These are phyloP conservation scores for Serilophus lunatus DNA, from an alignment of 2,113 vertebrate species.

Conservation along the genomic window DNA sequence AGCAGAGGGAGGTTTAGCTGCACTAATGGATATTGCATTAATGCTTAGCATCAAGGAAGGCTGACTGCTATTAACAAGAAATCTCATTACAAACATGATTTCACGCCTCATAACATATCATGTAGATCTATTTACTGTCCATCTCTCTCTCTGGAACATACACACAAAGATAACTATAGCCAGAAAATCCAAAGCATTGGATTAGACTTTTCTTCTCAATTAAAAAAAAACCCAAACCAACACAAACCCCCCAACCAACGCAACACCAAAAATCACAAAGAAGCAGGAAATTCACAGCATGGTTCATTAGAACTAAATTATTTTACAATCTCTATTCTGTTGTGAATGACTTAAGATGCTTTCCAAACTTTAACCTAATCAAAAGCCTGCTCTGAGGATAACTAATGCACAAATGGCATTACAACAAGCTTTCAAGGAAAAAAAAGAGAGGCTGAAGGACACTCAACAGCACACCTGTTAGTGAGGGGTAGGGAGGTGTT, in stretches of 20 bases:
- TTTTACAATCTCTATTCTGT: background rate
- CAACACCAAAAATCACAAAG: background rate
- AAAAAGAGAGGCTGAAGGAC: background rate
- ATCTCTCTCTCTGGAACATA: background rate
- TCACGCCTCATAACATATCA: slow-evolving; percentile 17
- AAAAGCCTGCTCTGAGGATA: background rate
- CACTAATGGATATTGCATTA: slow-evolving; percentile 40
- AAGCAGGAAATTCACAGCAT: background rate
- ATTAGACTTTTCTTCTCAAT: background rate
- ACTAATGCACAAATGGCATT: background rate
- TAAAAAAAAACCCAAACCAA: background rate
- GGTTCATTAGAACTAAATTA: background rate
- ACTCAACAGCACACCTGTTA: background rate
- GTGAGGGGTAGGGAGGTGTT: background rate
- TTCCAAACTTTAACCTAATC: background rate
- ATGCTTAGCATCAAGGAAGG: slow-evolving; percentile 5
- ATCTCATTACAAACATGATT: slow-evolving; percentile 5
- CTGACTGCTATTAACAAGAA: background rate
- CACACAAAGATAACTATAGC: background rate
- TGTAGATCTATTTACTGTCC: background rate
- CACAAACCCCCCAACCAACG: background rate
- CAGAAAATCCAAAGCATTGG: background rate
- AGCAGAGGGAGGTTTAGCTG: background rate
- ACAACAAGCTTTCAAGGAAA: background rate
- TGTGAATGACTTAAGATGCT: background rate